Conservation (phyloP, 53 echinoderm and acorn worm genomes). For the Crossaster papposus region DNA sequence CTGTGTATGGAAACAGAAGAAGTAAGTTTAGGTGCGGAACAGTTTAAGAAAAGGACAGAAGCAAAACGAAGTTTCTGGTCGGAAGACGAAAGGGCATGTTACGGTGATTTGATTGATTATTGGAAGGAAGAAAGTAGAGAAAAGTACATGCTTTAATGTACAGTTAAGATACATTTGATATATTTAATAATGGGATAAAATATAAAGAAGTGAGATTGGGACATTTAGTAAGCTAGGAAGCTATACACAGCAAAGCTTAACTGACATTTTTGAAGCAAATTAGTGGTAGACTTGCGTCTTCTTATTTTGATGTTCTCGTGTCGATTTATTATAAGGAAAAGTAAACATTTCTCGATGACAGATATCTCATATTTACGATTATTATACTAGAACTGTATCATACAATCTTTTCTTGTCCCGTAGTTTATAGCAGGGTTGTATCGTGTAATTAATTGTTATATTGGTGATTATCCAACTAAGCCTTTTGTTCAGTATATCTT, state of each 20-base stretch:
- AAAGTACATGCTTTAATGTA: conserved; percentile 43
- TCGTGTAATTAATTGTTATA: conserved; percentile 14
- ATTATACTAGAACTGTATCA: conserved; percentile 15
- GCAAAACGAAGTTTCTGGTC: neutral
- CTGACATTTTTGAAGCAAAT: conserved; percentile 13
- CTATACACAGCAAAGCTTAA: neutral
- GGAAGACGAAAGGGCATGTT: neutral
- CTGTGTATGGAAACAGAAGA: conserved; percentile 34
- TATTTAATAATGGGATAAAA: conserved; percentile 30
- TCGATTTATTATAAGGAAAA: conserved; percentile 18
- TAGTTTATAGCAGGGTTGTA: conserved; percentile 28
- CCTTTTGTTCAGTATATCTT: neutral
- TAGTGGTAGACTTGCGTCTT: conserved; percentile 30
- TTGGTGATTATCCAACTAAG: neutral
- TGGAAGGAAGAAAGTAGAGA: neutral
- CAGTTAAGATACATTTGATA: conserved; percentile 59
- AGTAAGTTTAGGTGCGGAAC: conserved; percentile 20
- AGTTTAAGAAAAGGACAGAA: conserved; percentile 38
- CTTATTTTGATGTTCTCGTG: conserved; percentile 55
- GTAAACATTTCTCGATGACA: conserved; percentile 37
- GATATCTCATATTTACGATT: conserved; percentile 42
- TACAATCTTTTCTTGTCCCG: neutral
- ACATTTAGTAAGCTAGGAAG: neutral
- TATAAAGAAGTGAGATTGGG: conserved; percentile 1
- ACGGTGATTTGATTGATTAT: conserved; percentile 6